Conservation (phyloP, 2,113 vertebrate genomes). For the Axis porcinus region DNA sequence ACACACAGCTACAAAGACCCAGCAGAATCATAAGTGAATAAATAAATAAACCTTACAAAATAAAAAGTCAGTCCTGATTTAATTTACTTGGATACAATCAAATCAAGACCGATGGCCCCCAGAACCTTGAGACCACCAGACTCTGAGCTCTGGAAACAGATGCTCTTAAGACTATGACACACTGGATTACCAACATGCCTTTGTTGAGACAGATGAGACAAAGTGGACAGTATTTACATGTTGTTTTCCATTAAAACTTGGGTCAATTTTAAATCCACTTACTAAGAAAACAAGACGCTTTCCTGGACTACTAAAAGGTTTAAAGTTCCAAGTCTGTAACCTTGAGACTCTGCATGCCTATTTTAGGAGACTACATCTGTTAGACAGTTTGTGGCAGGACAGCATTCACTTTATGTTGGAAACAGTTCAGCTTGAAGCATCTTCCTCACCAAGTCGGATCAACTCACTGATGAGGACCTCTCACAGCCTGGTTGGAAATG, state of each 20-base stretch:
- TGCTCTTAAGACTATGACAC: background rate
- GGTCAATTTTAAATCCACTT: background rate
- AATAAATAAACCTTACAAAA: background rate
- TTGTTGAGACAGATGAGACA: background rate
- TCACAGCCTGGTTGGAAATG: background rate
- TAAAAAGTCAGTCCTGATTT: too few relatives aligned
- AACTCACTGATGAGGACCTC: accelerated
- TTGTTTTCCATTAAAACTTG: background rate
- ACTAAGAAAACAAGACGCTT: background rate
- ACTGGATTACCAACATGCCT: background rate
- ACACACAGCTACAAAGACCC: background rate
- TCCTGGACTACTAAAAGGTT: background rate
- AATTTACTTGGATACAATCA: background rate
- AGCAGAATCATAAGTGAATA: background rate
- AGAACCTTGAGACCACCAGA: background rate
- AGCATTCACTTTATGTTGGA: accelerated
- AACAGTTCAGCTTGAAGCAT: accelerated
- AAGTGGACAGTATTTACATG: background rate
- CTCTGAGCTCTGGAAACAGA: background rate
- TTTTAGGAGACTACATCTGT: background rate
- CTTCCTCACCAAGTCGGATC: background rate
- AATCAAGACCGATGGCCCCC: background rate
- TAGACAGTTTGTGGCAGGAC: background rate
- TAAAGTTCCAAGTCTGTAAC: background rate
- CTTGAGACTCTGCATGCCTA: background rate